A percentile compares a stretch with the other conserved stretches of the same genome.
Conservation (phyloP, 2,888 invertebrate species). For the Steinernema scapterisci region DNA sequence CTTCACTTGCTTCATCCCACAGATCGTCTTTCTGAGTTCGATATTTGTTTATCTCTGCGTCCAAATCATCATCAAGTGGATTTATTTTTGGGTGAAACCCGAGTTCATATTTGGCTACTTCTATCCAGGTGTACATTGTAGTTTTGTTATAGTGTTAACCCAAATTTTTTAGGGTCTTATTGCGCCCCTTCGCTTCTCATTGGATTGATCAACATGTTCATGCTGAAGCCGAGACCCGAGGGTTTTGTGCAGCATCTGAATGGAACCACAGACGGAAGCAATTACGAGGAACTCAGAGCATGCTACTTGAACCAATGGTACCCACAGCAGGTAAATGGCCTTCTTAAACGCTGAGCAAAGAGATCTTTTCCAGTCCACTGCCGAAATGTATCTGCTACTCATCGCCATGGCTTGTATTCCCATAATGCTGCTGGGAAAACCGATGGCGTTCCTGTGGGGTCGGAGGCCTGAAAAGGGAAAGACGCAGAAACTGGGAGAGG, state of each 20-base stretch:
- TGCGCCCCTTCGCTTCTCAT: slow-evolving; percentile 65
- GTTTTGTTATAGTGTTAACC: no score
- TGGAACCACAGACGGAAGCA: slow-evolving; percentile 36
- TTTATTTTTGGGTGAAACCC: slow-evolving; percentile 69
- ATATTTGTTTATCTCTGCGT: slow-evolving; percentile 94
- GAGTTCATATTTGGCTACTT: slow-evolving; percentile 51
- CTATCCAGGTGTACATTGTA: slow-evolving; percentile 58
- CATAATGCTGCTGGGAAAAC: slow-evolving; percentile 67
- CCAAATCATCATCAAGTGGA: slow-evolving; percentile 95
- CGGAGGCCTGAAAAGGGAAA: background rate
- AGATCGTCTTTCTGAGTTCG: slow-evolving; percentile 84
- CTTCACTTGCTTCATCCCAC: slow-evolving; percentile 90
- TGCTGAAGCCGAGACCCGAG: slow-evolving; percentile 48
- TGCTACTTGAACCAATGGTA: slow-evolving; percentile 67
- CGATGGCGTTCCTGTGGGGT: slow-evolving; percentile 34
- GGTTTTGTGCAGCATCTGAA: slow-evolving; percentile 45
- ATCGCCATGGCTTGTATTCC: slow-evolving; percentile 61
- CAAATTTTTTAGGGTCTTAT: slow-evolving; percentile 50
- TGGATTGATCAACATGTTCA: slow-evolving; percentile 63
- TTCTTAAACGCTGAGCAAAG: background rate
- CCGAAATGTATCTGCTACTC: slow-evolving; percentile 65
- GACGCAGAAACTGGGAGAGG: background rate
- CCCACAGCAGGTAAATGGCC: slow-evolving; percentile 61
- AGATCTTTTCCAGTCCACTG: background rate
- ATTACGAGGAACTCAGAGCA: slow-evolving; percentile 42